Conservation (phyloP, 2,797 vertebrate genomes). For the Darevskia nairensis region DNA sequence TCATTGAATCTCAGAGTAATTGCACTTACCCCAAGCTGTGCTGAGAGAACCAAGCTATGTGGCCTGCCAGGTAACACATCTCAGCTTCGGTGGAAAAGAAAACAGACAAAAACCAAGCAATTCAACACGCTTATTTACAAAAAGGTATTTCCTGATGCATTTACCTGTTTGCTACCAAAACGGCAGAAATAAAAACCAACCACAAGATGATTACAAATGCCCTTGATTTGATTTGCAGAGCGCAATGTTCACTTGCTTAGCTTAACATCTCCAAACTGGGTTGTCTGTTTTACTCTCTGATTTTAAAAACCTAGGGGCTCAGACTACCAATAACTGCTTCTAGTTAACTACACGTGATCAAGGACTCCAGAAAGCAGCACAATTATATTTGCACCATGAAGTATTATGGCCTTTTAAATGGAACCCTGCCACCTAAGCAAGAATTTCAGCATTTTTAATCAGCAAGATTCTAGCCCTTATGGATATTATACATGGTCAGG, state of each 20-base stretch:
- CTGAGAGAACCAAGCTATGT: constrained; percentile 17
- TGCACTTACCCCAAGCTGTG: constrained; percentile 50
- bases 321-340: not conserved
- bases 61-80: constrained; percentile 22
- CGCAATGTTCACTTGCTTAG: too few relatives aligned
- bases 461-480: not conserved
- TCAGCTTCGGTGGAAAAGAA: constrained; percentile 22
- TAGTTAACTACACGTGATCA: too few relatives aligned
- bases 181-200: not conserved
- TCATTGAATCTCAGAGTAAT: constrained; percentile 63
- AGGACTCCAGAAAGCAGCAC: not conserved
- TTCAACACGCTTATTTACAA: constrained; percentile 14
- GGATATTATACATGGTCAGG: not conserved
- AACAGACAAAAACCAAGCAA: constrained; percentile 20
- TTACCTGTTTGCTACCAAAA: not conserved
- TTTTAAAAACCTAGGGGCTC: not conserved
- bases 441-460: not conserved
- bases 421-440: not conserved
- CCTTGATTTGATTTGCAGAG: not conserved
- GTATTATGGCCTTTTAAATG: not conserved
- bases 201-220: not conserved
- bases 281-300: not conserved
- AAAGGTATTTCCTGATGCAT: not conserved
- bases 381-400: not conserved
- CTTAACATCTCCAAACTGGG: not conserved